Evolutionary conservation across 2,888 invertebrate genomes (phyloP).

Genomic region (Parnassius glacialis): DNA sequence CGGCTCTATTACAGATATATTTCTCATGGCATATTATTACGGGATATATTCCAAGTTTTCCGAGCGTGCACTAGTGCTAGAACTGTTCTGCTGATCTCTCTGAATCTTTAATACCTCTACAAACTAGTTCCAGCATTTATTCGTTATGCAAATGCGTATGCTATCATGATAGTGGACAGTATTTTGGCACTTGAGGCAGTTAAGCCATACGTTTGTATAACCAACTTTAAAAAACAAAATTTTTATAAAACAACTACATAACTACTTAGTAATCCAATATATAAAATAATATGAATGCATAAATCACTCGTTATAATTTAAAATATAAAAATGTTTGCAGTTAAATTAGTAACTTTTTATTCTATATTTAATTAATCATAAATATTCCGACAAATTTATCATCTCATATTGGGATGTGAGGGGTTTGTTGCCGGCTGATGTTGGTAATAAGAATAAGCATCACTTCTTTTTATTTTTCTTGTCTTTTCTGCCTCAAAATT

Average conservation of each 20-base stretch:
- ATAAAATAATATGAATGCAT: too few species aligned
- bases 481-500: too few species aligned
- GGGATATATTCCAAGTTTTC: constrained; percentile 44
- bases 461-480: too few species aligned
- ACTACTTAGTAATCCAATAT: background rate
- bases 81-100: constrained; percentile 41
- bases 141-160: constrained; percentile 9
- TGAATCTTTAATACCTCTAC: constrained; percentile 40
- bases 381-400: too few species aligned
- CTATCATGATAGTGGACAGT: constrained; percentile 5
- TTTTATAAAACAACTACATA: background rate
- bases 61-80: constrained; percentile 30
- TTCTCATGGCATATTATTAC: constrained; percentile 56
- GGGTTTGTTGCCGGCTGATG: too few species aligned
- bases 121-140: constrained; percentile 28
- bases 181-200: constrained; percentile 12
- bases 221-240: too few species aligned
- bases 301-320: too few species aligned
- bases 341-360: too few species aligned
- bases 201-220: background rate
- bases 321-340: too few species aligned
- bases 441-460: too few species aligned
- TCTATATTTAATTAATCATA: too few species aligned
- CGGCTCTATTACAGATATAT: constrained; percentile 47
- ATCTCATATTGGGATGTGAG: too few species aligned